Base-by-base conservation (phyloP, 2,113 vertebrate species). In the Corvus hawaiiensis region DNA sequence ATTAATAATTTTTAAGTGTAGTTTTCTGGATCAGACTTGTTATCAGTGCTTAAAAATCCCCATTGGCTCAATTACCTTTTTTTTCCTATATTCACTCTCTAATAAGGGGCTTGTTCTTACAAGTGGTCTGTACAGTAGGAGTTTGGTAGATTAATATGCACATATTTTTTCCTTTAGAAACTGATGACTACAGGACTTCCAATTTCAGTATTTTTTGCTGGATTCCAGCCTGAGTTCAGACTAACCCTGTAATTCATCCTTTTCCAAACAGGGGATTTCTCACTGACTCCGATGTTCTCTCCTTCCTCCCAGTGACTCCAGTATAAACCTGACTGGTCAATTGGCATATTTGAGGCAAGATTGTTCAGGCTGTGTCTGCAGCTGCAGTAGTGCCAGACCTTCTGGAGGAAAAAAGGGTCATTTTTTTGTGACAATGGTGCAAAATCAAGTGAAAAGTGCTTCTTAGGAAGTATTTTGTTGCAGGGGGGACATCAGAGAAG, bases 301-400 rank as follows among this genome's bases (percentile, higher is more conserved):
- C 84, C 96, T 96, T 97, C 93, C 80, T 97, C 76, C 94, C 95
- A 74, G 63, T 58, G 37, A 43, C 37, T 86, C 63, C 80, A 46
- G 64, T 77, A n/a, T 58, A 76, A 92, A 79, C 32, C 52, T 64
- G 33, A 68, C 27, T 58, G 44, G 15, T 83, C 37, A 83, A 0
- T 10, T 1, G 0, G 67, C 22, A 33, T 88, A 19, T 54, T 48
- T 64, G 37, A 74, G 54, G 19, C 63, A 62, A 44, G 28, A 44
- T n/a, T 46, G 10, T 61, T 35, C 1, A 24, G 37, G 32, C 14
- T 85, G 37, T 27, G 9, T n/a, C 74, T 7, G 1, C 69, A 67
- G 39, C 24, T 5, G 5, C 7, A 10, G 14, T 33, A 13, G 10
- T 56, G 54, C 20, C 3, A 5, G 33, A 48, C 39, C 35, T 39